Percentiles rank a stretch among this genome's conserved stretches.
phyloP scores from a whole-genome alignment of 2,113 vertebrate species.

The Eclectus roratus region DNA sequence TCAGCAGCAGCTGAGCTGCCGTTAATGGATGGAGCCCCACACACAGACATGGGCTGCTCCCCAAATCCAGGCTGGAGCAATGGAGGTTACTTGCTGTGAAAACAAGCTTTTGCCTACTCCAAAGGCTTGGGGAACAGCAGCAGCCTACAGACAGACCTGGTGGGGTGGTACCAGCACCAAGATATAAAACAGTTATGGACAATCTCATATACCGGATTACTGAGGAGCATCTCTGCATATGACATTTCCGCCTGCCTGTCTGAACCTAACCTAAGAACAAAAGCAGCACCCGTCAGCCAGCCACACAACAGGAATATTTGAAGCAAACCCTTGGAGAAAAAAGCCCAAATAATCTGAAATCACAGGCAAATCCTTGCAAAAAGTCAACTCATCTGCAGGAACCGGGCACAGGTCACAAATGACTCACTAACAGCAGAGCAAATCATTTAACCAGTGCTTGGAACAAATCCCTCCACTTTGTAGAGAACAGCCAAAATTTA shows the following conservation, averaged over 20 bases:
- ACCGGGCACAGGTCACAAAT: slow-evolving; percentile 14
- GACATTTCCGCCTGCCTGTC: not conserved
- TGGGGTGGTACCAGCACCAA: not conserved
- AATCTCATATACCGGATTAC: not conserved
- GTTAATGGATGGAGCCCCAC: not conserved
- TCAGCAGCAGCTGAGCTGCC: not conserved
- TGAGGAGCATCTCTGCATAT: not conserved
- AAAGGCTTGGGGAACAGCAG: not conserved
- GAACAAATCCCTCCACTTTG: not conserved
- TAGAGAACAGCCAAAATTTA: slow-evolving; percentile 7
- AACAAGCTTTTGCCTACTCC: not conserved
- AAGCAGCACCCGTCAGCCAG: not conserved
- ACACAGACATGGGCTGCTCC: not conserved
- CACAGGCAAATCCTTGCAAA: slow-evolving; percentile 16
- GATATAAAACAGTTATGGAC: not conserved
- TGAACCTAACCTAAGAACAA: not conserved
- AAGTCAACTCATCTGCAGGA: slow-evolving; percentile 17
- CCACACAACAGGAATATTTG: not conserved
- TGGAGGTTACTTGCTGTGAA: not conserved
- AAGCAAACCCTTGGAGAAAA: not conserved
- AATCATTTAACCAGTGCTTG: slow-evolving; percentile 4
- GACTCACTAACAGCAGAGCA: slow-evolving; percentile 33
- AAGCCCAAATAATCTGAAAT: slow-evolving; percentile 1
- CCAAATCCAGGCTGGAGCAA: not conserved
- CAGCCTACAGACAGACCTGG: not conserved